These are phyloP conservation scores for Malthinus seriepunctatus DNA, from an alignment of 2,888 invertebrate species.

Conservation along the genomic window DNA sequence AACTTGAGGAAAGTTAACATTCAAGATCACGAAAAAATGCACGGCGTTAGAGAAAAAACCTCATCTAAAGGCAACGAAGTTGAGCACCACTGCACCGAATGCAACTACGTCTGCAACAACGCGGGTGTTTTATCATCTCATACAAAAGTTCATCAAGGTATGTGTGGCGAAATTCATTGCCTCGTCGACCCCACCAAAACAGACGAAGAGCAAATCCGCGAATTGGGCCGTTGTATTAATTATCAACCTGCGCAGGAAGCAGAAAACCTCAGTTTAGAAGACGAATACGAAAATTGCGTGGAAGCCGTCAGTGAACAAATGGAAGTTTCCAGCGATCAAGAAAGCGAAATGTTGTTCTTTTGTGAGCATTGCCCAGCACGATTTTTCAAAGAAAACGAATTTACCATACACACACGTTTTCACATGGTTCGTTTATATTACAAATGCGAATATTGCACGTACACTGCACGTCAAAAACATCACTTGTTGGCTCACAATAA, in stretches of 20 bases:
- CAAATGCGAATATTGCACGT: constrained; percentile 78
- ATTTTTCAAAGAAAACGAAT: constrained; percentile 75
- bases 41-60: constrained; percentile 56
- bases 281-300: constrained; percentile 48
- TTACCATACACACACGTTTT: constrained; percentile 71
- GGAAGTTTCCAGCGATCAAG: constrained; percentile 33
- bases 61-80: constrained; percentile 53
- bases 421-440: constrained; percentile 67
- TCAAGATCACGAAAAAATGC: constrained; percentile 83
- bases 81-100: constrained; percentile 73
- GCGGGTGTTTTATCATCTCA: constrained; percentile 71
- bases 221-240: constrained; percentile 47
- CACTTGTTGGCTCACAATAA: constrained; percentile 69
- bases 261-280: constrained; percentile 25
- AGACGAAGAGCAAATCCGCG: constrained; percentile 69
- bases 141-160: constrained; percentile 74
- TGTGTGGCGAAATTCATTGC: constrained; percentile 72
- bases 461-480: constrained; percentile 71
- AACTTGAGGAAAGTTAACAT: constrained; percentile 80
- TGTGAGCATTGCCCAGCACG: constrained; percentile 84
- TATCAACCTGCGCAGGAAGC: constrained; percentile 23
- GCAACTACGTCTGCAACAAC: constrained; percentile 78
- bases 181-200: constrained; percentile 66
- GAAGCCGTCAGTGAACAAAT: constrained; percentile 35
- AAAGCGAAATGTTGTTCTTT: constrained; percentile 52